Conservation (phyloP, 1,140 invertebrate genomes). For the Drosophila santomea region DNA sequence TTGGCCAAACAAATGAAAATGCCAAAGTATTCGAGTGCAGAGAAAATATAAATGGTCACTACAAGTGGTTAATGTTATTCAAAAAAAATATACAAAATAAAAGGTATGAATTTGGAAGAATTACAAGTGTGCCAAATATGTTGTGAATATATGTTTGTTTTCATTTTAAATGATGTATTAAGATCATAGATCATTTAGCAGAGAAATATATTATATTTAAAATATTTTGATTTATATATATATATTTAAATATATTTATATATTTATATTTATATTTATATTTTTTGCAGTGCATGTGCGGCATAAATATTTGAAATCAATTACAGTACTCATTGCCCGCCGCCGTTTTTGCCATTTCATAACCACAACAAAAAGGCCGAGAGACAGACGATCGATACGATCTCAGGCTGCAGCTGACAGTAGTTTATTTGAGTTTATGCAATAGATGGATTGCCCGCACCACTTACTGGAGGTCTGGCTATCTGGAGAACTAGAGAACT, state of each 20-base stretch:
- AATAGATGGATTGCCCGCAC: conserved; percentile 31
- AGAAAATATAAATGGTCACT: neutral
- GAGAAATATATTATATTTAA: too few species aligned
- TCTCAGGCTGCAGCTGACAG: conserved; percentile 50
- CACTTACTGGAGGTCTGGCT: conserved; percentile 19
- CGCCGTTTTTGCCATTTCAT: conserved; percentile 72
- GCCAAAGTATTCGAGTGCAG: conserved; percentile 4
- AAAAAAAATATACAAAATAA: conserved; percentile 15
- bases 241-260: too few species aligned
- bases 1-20: conserved; percentile 14
- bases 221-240: too few species aligned
- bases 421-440: conserved; percentile 35
- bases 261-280: too few species aligned
- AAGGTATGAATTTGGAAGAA: too few species aligned
- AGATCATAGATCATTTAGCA: too few species aligned
- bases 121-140: too few species aligned
- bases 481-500: neutral
- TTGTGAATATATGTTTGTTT: too few species aligned
- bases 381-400: conserved; percentile 37
- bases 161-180: too few species aligned
- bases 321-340: conserved; percentile 71
- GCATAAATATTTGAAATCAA: conserved; percentile 79
- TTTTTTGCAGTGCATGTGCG: neutral
- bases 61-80: neutral
- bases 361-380: conserved; percentile 73